These are phyloP conservation scores for Drosophila pseudotalamancana DNA, from an alignment of 2,888 invertebrate genomes.

Conservation along the genomic window DNA sequence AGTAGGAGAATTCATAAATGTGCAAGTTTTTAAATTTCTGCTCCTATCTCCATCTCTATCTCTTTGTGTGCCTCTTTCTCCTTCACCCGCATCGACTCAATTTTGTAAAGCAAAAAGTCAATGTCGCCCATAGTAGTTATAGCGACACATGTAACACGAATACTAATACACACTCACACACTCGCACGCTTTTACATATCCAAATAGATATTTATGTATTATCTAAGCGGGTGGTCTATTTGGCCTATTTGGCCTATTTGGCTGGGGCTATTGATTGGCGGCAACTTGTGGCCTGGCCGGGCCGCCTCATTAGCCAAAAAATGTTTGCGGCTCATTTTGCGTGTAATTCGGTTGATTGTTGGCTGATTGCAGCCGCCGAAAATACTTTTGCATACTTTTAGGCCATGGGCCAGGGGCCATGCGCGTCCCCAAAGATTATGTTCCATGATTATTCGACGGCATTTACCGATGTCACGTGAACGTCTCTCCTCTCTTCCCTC, in stretches of 20 bases:
- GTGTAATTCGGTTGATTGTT: constrained; percentile 63
- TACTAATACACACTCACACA: constrained; percentile 8
- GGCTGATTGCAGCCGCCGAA: constrained; percentile 40
- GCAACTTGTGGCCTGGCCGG: constrained; percentile 28
- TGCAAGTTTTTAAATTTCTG: no score
- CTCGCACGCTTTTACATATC: constrained; percentile 7
- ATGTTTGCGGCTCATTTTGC: constrained; percentile 36
- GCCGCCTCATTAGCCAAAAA: constrained; percentile 56
- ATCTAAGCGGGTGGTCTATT: constrained; percentile 28
- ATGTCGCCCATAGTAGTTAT: no score
- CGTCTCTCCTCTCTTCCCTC: neutral
- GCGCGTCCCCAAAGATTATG: constrained; percentile 43
- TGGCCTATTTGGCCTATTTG: constrained; percentile 24
- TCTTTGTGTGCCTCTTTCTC: no score
- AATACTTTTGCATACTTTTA: constrained; percentile 53
- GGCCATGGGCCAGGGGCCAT: neutral
- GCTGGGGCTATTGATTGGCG: constrained; percentile 45
- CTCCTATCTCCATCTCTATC: no score
- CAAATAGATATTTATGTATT: constrained; percentile 13
- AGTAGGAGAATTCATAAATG: no score
- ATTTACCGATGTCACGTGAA: constrained; percentile 62
- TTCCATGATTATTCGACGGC: constrained; percentile 54
- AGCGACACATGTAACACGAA: no score
- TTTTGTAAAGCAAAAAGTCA: no score
- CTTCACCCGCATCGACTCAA: no score